A percentile compares a stretch with the other conserved stretches of the same genome.
These are phyloP conservation scores for Monopterus albus DNA, from an alignment of 2,113 vertebrate genomes.

Conservation along the genomic window DNA sequence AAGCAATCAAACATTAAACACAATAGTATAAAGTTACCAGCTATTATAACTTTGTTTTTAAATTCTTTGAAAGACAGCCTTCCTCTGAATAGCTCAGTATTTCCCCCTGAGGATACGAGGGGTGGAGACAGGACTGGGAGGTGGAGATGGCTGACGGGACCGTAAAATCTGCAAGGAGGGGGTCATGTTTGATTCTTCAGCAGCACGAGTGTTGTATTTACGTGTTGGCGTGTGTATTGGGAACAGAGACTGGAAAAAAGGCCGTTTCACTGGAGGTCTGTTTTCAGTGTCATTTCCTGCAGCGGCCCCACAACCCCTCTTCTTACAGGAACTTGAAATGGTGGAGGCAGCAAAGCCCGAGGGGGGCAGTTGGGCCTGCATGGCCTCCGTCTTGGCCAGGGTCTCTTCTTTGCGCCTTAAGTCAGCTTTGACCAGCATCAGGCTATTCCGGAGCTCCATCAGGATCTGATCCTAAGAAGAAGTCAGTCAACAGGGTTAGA, in stretches of 20 bases:
- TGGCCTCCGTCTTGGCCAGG: constrained; percentile 76
- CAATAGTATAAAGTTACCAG: constrained; percentile 33
- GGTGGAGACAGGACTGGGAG: constrained; percentile 73
- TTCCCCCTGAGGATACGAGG: constrained; percentile 76
- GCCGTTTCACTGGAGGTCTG: constrained; percentile 86
- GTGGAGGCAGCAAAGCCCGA: constrained; percentile 73
- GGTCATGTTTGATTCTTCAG: constrained; percentile 63
- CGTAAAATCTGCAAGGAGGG: constrained; percentile 84
- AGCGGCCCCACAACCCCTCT: constrained; percentile 80
- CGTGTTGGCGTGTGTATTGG: constrained; percentile 39
- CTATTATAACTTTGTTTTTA: neutral
- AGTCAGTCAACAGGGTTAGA: constrained; percentile 71
- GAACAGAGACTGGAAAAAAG: constrained; percentile 87
- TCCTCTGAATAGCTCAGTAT: constrained; percentile 47
- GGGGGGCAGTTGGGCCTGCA: constrained; percentile 77
- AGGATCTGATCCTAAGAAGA: constrained; percentile 90
- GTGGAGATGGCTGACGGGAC: constrained; percentile 81
- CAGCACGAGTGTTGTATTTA: constrained; percentile 68
- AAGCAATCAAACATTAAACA: neutral
- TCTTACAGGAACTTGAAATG: constrained; percentile 82
- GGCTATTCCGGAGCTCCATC: constrained; percentile 92
- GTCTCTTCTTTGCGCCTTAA: constrained; percentile 87
- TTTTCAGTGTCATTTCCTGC: constrained; percentile 84
- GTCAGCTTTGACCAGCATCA: constrained; percentile 91
- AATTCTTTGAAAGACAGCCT: neutral